phyloP scores from a whole-genome alignment of 2,797 vertebrate species.

The Chloroceryle inda region DNA sequence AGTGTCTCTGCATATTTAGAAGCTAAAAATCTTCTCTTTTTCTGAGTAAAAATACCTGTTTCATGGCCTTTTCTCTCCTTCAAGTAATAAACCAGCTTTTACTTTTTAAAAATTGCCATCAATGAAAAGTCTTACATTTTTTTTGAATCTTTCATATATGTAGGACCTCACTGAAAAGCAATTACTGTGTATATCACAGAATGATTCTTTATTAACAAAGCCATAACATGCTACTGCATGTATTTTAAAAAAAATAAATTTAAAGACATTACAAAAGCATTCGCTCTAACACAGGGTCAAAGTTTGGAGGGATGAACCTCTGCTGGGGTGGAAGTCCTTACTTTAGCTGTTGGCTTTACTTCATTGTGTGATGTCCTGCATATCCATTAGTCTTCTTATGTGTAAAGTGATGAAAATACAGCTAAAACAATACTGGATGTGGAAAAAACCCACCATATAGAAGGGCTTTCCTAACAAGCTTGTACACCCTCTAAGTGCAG shows the following conservation, averaged over 20 bases:
- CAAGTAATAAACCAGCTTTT: slow-evolving; percentile 5
- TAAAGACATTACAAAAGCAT: neutral
- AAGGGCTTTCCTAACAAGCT: neutral
- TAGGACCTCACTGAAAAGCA: neutral
- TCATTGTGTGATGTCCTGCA: neutral
- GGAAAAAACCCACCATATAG: neutral
- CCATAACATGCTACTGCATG: neutral
- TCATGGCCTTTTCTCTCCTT: slow-evolving; percentile 46
- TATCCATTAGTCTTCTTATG: neutral
- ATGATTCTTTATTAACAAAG: neutral
- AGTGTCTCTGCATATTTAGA: slow-evolving; percentile 85
- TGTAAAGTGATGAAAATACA: neutral
- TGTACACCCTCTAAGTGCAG: neutral
- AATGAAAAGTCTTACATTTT: neutral
- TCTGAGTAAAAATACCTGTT: slow-evolving; percentile 74
- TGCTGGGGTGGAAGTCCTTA: neutral
- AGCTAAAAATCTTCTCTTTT: slow-evolving; percentile 74
- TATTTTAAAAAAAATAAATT: neutral
- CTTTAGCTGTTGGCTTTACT: neutral
- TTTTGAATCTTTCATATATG: neutral
- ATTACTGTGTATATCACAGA: neutral
- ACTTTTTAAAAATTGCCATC: neutral
- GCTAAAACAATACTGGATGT: neutral
- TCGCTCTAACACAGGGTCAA: neutral
- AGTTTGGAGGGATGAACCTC: neutral